Evolutionary conservation across 2,113 vertebrate species (phyloP).

Genomic region (Anhinga rufa): DNA sequence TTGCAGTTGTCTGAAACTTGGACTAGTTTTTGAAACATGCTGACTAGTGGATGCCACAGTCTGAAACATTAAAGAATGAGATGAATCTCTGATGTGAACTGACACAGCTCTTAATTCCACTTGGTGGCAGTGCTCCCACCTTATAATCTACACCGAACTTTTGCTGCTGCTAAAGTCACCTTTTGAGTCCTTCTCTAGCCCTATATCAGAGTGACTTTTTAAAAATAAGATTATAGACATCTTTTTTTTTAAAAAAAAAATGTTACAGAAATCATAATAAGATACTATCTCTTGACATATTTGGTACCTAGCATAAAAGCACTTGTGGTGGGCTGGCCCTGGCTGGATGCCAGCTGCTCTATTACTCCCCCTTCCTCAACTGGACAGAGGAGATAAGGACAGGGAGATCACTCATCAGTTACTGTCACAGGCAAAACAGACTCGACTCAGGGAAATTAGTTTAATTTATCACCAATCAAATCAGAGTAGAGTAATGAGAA

Average conservation of each 20-base stretch:
- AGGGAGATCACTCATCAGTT: no score
- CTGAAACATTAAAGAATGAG: background rate
- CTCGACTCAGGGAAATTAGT: no score
- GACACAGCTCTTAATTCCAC: background rate
- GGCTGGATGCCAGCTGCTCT: no score
- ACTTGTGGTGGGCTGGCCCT: background rate
- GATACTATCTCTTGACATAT: background rate
- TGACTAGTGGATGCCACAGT: background rate
- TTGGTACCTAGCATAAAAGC: background rate
- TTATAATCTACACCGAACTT: background rate
- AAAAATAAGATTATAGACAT: background rate
- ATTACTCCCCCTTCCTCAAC: no score
- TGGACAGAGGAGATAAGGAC: no score
- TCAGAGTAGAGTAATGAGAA: no score
- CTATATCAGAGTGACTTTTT: background rate
- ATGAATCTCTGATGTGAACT: background rate
- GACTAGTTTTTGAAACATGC: background rate
- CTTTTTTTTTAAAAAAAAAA: background rate
- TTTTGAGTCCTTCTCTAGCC: background rate
- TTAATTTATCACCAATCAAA: no score
- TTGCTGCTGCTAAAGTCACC: background rate
- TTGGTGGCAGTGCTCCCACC: slow-evolving; percentile 15
- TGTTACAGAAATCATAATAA: background rate
- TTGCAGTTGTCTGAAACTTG: background rate
- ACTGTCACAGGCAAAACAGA: no score